Evolutionary conservation across 2,888 invertebrate genomes (phyloP).

Genomic region (Troides helena): DNA sequence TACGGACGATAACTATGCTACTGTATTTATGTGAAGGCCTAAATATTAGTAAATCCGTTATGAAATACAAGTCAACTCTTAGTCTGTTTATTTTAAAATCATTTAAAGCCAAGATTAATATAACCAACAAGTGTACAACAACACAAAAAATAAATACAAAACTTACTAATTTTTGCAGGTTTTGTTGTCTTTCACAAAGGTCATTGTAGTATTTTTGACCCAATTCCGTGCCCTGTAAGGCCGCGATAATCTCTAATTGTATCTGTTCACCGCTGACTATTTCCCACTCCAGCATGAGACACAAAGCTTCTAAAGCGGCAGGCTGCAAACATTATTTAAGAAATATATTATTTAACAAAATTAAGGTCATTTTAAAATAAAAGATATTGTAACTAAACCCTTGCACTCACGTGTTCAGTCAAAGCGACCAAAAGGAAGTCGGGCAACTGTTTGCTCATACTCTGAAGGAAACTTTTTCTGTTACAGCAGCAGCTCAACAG

Average conservation of each 20-base stretch:
- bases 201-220: conserved; percentile 85
- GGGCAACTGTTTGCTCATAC: conserved; percentile 84
- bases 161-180: conserved; percentile 85
- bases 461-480: conserved; percentile 85
- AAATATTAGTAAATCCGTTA: no score
- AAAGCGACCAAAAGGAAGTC: conserved; percentile 87
- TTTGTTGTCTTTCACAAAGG: conserved; percentile 86
- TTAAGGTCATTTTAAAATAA: not conserved
- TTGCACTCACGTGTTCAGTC: conserved; percentile 79
- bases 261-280: conserved; percentile 79
- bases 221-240: conserved; percentile 85
- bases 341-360: not conserved
- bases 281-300: conserved; percentile 89
- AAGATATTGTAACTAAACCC: not conserved
- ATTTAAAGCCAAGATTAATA: no score
- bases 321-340: conserved; percentile 50
- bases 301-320: conserved; percentile 84
- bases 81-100: no score
- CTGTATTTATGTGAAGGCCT: no score
- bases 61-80: no score
- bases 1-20: no score
- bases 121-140: no score
- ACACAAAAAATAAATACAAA: not conserved
- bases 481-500: conserved; percentile 86
- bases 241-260: conserved; percentile 85